phyloP scores from a whole-genome alignment of 2,888 invertebrate genomes.

The Masnerella sp. region DNA sequence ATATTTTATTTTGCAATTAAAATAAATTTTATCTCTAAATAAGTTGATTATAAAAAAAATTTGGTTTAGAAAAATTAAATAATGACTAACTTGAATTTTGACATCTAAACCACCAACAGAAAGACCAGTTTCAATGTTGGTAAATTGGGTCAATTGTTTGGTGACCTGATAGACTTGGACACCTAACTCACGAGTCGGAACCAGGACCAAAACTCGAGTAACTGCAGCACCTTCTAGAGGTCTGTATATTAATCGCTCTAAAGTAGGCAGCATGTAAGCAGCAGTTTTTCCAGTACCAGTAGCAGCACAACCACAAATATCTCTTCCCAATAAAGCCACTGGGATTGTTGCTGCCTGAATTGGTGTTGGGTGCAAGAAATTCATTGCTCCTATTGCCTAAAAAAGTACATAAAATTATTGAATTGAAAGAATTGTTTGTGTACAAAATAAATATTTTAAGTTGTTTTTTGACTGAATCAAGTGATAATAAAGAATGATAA shows the following conservation, averaged over 20 bases:
- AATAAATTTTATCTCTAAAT: too few relatives aligned
- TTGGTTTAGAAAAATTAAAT: too few relatives aligned
- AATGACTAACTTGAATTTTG: conserved; percentile 80
- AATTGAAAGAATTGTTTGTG: too few relatives aligned
- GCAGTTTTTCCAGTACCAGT: conserved; percentile 99
- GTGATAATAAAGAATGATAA: too few relatives aligned
- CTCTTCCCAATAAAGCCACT: conserved; percentile 92
- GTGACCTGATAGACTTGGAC: conserved; percentile 98
- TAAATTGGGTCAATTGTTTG: conserved; percentile 92
- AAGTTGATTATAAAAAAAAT: too few relatives aligned
- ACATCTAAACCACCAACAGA: conserved; percentile 94
- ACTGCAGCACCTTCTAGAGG: conserved; percentile 84
- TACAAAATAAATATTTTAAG: too few relatives aligned
- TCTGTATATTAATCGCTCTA: conserved; percentile 94
- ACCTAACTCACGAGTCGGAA: conserved; percentile 98
- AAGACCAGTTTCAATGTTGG: conserved; percentile 87
- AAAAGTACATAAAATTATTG: too few relatives aligned
- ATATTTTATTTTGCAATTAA: too few relatives aligned
- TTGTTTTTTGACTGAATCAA: too few relatives aligned
- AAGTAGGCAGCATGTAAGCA: conserved; percentile 97
- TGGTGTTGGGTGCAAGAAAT: conserved; percentile 96
- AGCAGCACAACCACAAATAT: conserved; percentile 98
- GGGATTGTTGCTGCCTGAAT: conserved; percentile 98
- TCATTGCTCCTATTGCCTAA: conserved; percentile 89
- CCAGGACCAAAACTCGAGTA: conserved; percentile 93